Base-by-base conservation (phyloP, 1,140 invertebrate species). In the Samia ricini region DNA sequence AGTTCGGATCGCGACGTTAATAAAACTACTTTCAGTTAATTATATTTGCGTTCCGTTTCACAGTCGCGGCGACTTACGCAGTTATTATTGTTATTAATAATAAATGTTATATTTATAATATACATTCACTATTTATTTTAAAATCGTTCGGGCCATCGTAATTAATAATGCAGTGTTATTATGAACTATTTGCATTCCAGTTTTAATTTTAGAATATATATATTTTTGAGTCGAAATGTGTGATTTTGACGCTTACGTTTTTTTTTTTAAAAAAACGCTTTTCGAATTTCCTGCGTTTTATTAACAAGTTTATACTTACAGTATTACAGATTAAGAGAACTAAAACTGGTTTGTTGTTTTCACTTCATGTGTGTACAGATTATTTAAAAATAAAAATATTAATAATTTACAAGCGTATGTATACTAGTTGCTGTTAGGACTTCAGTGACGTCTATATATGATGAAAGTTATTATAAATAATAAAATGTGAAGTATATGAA, bases 391-490 rank as follows among this genome's bases (percentile, higher is more conserved):
- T n/a, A n/a, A n/a, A n/a, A n/a, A n/a, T n/a, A n/a, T n/a, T n/a
- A n/a, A n/a, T n/a, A n/a, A 12, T 42, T 42, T 42, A 42, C 12
- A 0, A 29, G n/a, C 33, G 33, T 42, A 55, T 55, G 24, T 52
- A n/a, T 12, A n/a, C 15, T 68, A 69, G 67, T 77, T 71, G 71
- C 79, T 79, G 76, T 80, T 83, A 77, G 72, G 69, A 78, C 69
- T 76, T 77, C 57, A 70, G 74, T 73, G 68, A 71, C 71, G n/a
- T n/a, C n/a, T 71, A 79, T 79, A 72, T 68, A 77, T 82, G 76
- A 79, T 79, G 79, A 81, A 72, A 75, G 68, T 82, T 70, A 71
- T 77, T 79, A 76, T 79, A 81, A 77, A 76, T 70, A 72, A 79
- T 78, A 74, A 72, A 42, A 33, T 78, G 69, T 78, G 62, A 61